Base-by-base conservation (phyloP, 2,888 invertebrate genomes). In the Pantelozetes paolii region DNA sequence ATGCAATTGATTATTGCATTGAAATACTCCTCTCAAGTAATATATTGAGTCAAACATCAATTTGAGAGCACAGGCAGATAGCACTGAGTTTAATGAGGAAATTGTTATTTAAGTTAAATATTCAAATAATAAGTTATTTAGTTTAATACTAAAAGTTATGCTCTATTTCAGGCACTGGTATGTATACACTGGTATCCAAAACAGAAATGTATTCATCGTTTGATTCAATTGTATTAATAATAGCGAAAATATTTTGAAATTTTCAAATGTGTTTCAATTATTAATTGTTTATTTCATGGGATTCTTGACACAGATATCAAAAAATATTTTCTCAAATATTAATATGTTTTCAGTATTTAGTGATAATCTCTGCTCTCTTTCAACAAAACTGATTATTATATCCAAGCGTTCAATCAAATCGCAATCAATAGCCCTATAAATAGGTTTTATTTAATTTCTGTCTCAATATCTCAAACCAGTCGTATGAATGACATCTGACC, bases 1-100 rank as follows among this genome's bases (percentile, higher is more conserved):
- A 54, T 54, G 23, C 62, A 36, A 32, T 64, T 64, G 62, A 36
- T 64, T 32, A 64, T 18, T 20, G 62, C 62, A 36, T 20, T 64
- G 36, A 64, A 64, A 64, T 64, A 64, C 36, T 64, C 36, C 62
- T 64, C 32, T 20, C 36, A 64, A 20, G 62, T 64, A 20, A 36
- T 36, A 11, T 8, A 18, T n/a, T 20, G 28, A 36, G 20, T 64
- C 36, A 32, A 59, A 28, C 28, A 32, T 36, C 1, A 13, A 28
- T 30, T 64, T 64, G 36, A 64, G 20, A 64, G 62, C 62, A 32
- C 36, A 64, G 62, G 11, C 20, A 32, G 32, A 32, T 36, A 11
- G 9, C 40, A 67, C 15, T 28, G 11, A 32, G 13, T 30, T 69
- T 69, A 69, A 69, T 69, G 45, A 69, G 69, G 69, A 69, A 69